These are phyloP conservation scores for Dinocampus coccinellae DNA, from an alignment of 2,888 invertebrate species.

Conservation along the genomic window DNA sequence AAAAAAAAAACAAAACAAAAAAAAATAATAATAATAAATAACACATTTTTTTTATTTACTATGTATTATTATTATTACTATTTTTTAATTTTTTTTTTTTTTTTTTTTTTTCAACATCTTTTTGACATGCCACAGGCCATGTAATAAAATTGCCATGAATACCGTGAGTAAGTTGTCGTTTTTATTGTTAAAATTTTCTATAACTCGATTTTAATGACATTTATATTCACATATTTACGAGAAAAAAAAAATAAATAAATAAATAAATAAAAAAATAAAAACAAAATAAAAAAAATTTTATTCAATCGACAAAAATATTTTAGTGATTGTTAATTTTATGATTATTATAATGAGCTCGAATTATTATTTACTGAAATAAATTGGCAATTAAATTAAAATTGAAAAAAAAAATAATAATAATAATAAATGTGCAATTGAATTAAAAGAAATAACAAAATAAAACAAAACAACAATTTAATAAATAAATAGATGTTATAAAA, in stretches of 20 bases:
- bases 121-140: not conserved
- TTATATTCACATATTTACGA: not conserved
- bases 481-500: conserved; percentile 6
- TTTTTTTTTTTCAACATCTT: not conserved
- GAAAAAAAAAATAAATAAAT: too few relatives aligned
- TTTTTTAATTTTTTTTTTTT: not conserved
- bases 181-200: not conserved
- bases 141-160: not conserved
- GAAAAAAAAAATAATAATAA: not conserved
- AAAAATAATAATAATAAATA: too few relatives aligned
- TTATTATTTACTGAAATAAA: not conserved
- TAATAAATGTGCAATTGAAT: not conserved
- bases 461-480: too few relatives aligned
- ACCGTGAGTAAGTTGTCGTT: not conserved
- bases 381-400: not conserved
- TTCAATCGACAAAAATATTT: too few relatives aligned
- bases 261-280: too few relatives aligned
- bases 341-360: not conserved
- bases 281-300: too few relatives aligned
- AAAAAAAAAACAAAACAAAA: not conserved
- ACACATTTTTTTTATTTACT: too few relatives aligned
- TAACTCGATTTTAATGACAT: not conserved
- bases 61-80: too few relatives aligned
- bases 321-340: not conserved
- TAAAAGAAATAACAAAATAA: not conserved